A percentile compares a stretch with the other conserved stretches of the same genome.
Conservation (phyloP, 2,888 invertebrate genomes). For the Tachina grossa region DNA sequence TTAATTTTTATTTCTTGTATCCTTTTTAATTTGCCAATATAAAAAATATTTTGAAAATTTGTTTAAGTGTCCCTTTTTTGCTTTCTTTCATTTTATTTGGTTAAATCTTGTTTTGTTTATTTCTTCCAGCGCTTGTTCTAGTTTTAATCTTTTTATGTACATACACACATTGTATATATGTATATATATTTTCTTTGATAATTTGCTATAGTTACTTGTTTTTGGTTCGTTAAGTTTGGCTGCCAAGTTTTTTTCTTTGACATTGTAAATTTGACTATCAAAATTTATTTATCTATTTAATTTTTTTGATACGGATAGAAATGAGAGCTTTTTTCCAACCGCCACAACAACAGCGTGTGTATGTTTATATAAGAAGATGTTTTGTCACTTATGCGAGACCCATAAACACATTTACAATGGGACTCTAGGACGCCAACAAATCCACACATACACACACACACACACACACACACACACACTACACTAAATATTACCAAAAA, state of each 20-base stretch:
- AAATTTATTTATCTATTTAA: slow-evolving; percentile 22
- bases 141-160: neutral
- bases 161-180: neutral
- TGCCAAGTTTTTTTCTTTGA: slow-evolving; percentile 61
- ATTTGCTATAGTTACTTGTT: slow-evolving; percentile 40
- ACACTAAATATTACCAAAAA: neutral
- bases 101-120: slow-evolving; percentile 17
- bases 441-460: neutral
- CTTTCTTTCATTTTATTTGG: slow-evolving; percentile 2
- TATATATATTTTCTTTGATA: slow-evolving; percentile 7
- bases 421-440: slow-evolving; percentile 62
- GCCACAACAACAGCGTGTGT: neutral
- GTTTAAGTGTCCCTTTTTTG: slow-evolving; percentile 39
- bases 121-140: neutral
- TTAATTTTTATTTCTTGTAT: neutral
- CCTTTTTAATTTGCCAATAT: neutral
- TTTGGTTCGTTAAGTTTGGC: slow-evolving; percentile 63
- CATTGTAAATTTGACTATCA: slow-evolving; percentile 63
- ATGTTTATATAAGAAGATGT: slow-evolving; percentile 41
- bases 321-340: neutral
- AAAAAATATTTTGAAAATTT: slow-evolving; percentile 34
- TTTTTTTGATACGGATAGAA: slow-evolving; percentile 12
- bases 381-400: slow-evolving; percentile 54
- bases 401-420: slow-evolving; percentile 64
- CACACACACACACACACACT: neutral